phyloP scores from a whole-genome alignment of 1,140 invertebrate species.

The Eriocheir sinensis region DNA sequence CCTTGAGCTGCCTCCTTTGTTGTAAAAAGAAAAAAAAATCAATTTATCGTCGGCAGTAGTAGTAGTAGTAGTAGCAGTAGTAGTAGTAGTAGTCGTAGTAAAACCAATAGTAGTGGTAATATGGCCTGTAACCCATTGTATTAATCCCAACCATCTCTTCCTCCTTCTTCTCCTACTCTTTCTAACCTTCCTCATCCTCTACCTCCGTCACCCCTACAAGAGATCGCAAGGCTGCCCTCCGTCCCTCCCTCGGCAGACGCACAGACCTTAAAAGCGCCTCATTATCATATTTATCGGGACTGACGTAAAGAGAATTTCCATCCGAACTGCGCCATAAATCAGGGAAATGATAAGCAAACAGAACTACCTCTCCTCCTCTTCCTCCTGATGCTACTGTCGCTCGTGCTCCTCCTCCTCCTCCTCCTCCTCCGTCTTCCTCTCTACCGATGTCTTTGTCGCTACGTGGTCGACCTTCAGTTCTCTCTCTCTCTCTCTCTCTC shows the following conservation, averaged over 20 bases:
- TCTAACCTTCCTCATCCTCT: not conserved
- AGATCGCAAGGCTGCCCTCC: not conserved
- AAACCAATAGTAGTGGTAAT: not conserved
- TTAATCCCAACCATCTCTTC: not conserved
- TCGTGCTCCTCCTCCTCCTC: not conserved
- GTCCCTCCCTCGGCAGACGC: not conserved
- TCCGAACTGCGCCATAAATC: conserved; percentile 65
- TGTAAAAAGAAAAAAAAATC: too few species aligned
- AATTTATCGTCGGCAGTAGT: not conserved
- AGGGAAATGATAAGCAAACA: conserved; percentile 73
- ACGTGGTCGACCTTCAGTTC: not conserved
- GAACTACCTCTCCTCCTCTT: not conserved
- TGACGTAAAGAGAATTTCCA: conserved; percentile 65
- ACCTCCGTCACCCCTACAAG: not conserved
- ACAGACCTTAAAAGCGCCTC: conserved; percentile 44
- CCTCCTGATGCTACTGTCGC: not conserved
- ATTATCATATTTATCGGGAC: conserved; percentile 71
- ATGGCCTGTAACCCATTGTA: not conserved
- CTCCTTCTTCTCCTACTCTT: not conserved
- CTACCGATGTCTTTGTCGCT: not conserved
- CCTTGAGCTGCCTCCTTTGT: too few species aligned
- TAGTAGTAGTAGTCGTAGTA: not conserved
- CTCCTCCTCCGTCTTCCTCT: not conserved
- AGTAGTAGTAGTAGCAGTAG: not conserved
- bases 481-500: not conserved